These are phyloP conservation scores for Corydoras maculifer DNA, from an alignment of 2,113 vertebrate species.

Conservation along the genomic window DNA sequence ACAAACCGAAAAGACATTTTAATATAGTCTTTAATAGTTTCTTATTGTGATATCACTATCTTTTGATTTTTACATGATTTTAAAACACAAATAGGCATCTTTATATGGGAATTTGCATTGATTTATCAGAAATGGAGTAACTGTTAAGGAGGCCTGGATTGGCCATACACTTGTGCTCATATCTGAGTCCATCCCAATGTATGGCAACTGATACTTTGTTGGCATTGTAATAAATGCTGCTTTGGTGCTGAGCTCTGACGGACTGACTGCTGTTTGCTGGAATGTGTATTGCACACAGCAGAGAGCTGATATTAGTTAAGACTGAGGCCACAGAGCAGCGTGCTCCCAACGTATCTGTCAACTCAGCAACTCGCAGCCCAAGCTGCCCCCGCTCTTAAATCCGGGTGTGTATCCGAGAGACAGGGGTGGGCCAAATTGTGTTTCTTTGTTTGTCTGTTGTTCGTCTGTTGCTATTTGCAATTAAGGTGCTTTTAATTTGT, in stretches of 20 bases:
- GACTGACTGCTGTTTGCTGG: conserved; percentile 66
- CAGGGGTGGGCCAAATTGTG: not conserved
- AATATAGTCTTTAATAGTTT: not conserved
- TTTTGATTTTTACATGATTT: too few relatives aligned
- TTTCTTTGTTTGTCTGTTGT: not conserved
- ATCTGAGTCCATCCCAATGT: too few relatives aligned
- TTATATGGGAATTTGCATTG: too few relatives aligned
- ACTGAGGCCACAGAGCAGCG: conserved; percentile 67
- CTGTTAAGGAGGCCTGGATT: too few relatives aligned
- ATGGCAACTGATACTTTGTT: too few relatives aligned
- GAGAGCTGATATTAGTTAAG: conserved; percentile 64
- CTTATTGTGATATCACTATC: not conserved
- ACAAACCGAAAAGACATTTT: not conserved
- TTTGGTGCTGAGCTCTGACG: conserved; percentile 35
- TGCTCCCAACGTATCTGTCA: conserved; percentile 67
- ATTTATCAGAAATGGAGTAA: too few relatives aligned
- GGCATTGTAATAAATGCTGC: too few relatives aligned
- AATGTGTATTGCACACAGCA: conserved; percentile 69
- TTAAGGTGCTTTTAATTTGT: not conserved
- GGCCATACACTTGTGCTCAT: too few relatives aligned
- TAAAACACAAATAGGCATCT: too few relatives aligned
- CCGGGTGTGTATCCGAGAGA: too few relatives aligned
- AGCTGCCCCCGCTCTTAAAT: too few relatives aligned
- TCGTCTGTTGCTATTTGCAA: not conserved
- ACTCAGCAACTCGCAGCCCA: conserved; percentile 56